Percentiles rank a stretch among this genome's conserved stretches.
phyloP scores from a whole-genome alignment of 2,888 invertebrate species.

The Chrysolina oricalcia region DNA sequence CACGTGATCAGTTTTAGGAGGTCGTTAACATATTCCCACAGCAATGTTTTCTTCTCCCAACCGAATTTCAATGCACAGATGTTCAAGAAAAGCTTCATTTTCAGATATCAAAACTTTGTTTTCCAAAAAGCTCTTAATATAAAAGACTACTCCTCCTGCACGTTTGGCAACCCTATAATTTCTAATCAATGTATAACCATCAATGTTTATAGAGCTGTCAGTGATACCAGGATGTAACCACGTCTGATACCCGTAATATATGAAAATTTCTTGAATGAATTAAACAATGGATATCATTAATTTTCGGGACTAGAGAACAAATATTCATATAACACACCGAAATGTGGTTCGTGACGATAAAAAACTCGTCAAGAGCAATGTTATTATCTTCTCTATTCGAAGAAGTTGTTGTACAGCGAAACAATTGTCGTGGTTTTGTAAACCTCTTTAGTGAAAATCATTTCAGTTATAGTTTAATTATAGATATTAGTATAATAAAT shows the following conservation, averaged over 20 bases:
- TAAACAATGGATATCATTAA: conserved; percentile 5
- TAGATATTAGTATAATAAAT: no score
- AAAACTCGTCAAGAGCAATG: no score
- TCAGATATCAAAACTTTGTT: neutral
- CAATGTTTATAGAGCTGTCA: conserved; percentile 1
- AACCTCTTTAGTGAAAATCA: no score
- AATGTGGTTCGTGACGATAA: no score
- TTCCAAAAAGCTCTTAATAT: neutral
- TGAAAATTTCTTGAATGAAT: neutral
- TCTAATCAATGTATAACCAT: conserved; percentile 21
- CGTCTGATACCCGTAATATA: neutral
- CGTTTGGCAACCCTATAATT: conserved; percentile 15
- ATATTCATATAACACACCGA: conserved; percentile 14
- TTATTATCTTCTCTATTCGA: no score
- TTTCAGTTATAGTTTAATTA: no score
- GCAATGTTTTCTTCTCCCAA: conserved; percentile 9
- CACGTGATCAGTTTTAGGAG: conserved; percentile 8
- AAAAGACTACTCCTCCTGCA: conserved; percentile 10
- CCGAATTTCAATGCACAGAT: conserved; percentile 13
- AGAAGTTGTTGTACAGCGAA: no score
- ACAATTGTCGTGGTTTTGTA: no score
- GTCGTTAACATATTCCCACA: conserved; percentile 16
- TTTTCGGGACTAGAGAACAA: conserved; percentile 15
- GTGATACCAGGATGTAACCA: conserved; percentile 8
- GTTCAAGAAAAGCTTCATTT: conserved; percentile 14